Evolutionary conservation across 2,113 vertebrate genomes (phyloP), one percentile per base, ranked within the genome.

Genomic region (Hyperopisus bebe): DNA sequence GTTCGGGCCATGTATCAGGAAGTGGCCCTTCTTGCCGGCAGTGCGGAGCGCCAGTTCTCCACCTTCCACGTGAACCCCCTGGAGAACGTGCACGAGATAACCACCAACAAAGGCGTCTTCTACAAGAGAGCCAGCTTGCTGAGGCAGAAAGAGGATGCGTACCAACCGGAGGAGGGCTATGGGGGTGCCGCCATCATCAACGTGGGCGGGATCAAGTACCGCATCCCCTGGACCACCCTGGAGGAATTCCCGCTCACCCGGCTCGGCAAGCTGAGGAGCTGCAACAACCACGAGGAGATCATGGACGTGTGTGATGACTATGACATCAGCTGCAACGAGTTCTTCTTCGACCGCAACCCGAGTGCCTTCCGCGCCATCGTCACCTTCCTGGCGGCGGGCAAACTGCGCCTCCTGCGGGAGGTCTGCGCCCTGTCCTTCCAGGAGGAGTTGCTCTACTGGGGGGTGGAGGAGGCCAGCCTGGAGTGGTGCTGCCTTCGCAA

Each of bases 361-460:
- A 96, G 96, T 91, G 98, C 98, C 91, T 99, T 99, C 94, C 96
- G 98, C 89, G 97, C 96, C 2, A 98, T 99, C 21, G 97, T 97
- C 94, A 97, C 97, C 44, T 98, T 98, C 93, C 92, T 99, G 94
- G 96, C 97, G 0, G 98, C 98, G 0, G 98, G 97, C 55, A 99
- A 98, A 93, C 97, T 99, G 90, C 95, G 98, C 46, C 96, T 99
- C 47, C 95, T 98, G 92, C 95, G 97, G 88, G 98, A 98, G 93
- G 97, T 98, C 95, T 99, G 98, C 0, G 97, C 97, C 5, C 95
- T 99, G 89, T 98, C 98, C 50, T 99, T 99, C 94, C 98, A 97
- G 94, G 98, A 99, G 93, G 98, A 99, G 93, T 96, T 99, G 90
- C 95, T 97, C 90, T 99, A 99, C 95, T 99, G 98, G 98, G 98